Evolutionary conservation across 2,113 vertebrate genomes (phyloP).

Genomic region (Mystacornis crossleyi): DNA sequence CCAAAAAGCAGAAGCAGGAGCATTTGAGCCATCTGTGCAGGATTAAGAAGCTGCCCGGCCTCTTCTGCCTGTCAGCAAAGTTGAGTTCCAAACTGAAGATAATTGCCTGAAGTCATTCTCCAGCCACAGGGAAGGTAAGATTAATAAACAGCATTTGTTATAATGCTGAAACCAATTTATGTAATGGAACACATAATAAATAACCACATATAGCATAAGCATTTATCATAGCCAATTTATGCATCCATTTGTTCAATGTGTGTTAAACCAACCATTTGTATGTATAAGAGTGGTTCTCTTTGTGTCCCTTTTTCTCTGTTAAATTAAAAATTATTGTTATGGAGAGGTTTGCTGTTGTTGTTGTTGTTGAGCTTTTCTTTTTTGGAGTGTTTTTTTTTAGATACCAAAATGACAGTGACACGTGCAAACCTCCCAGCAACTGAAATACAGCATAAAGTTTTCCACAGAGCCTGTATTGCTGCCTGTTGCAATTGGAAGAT

Average conservation of each 20-base stretch:
- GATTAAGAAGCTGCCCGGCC: not conserved
- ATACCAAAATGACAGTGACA: not conserved
- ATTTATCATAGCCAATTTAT: slow-evolving; percentile 74
- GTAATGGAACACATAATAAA: slow-evolving; percentile 74
- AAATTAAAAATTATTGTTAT: slow-evolving; percentile 53
- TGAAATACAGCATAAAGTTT: not conserved
- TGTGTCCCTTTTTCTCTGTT: not conserved
- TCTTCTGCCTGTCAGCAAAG: slow-evolving; percentile 20
- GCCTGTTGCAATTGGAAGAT: slow-evolving; percentile 2
- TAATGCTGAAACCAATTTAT: slow-evolving; percentile 74
- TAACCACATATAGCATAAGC: slow-evolving; percentile 54
- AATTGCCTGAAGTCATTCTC: slow-evolving; percentile 55
- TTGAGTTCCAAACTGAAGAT: slow-evolving; percentile 50
- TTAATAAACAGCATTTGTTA: slow-evolving; percentile 77
- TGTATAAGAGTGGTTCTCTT: slow-evolving; percentile 36
- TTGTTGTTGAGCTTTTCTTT: not conserved
- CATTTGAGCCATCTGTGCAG: not conserved
- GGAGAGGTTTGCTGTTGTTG: not conserved
- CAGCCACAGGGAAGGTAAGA: slow-evolving; percentile 62
- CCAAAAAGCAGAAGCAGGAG: not conserved
- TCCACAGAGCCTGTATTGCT: not conserved
- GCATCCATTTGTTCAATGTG: slow-evolving; percentile 62
- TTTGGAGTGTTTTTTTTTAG: not conserved
- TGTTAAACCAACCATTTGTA: slow-evolving; percentile 67
- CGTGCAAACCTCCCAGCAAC: not conserved